Evolutionary conservation across 1,140 invertebrate species (phyloP).

Genomic region (Tachypleus tridentatus): DNA sequence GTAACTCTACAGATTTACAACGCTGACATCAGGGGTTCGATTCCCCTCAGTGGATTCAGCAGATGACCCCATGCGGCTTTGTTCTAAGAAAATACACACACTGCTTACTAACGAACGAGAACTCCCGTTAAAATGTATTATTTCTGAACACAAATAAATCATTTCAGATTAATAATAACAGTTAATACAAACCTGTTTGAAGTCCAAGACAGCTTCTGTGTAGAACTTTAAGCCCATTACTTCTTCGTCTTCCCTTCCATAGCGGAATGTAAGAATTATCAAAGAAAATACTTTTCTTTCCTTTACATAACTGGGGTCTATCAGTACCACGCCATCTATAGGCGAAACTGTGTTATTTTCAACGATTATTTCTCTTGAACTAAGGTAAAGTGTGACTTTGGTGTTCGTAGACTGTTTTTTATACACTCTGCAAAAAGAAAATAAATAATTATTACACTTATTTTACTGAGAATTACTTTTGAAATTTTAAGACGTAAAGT

Average conservation of each 20-base stretch:
- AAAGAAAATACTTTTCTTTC: slow-evolving; percentile 66
- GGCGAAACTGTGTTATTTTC: slow-evolving; percentile 31
- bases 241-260: slow-evolving; percentile 80
- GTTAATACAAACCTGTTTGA: slow-evolving; percentile 15
- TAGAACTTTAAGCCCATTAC: slow-evolving; percentile 78
- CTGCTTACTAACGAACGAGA: no score
- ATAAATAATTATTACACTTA: no score
- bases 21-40: no score
- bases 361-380: slow-evolving; percentile 59
- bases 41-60: no score
- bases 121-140: no score
- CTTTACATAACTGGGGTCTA: slow-evolving; percentile 59
- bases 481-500: no score
- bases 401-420: slow-evolving; percentile 74
- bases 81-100: no score
- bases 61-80: no score
- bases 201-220: slow-evolving; percentile 22
- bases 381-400: slow-evolving; percentile 65
- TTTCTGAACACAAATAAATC: no score
- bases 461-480: no score
- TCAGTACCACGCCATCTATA: slow-evolving; percentile 61
- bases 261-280: slow-evolving; percentile 72
- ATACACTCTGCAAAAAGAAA: slow-evolving; percentile 52
- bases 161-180: no score
- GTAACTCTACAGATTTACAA: no score